Evolutionary conservation across 2,888 invertebrate genomes (phyloP), one percentile per base, ranked within the genome.

Genomic region (Thyatira batis): DNA sequence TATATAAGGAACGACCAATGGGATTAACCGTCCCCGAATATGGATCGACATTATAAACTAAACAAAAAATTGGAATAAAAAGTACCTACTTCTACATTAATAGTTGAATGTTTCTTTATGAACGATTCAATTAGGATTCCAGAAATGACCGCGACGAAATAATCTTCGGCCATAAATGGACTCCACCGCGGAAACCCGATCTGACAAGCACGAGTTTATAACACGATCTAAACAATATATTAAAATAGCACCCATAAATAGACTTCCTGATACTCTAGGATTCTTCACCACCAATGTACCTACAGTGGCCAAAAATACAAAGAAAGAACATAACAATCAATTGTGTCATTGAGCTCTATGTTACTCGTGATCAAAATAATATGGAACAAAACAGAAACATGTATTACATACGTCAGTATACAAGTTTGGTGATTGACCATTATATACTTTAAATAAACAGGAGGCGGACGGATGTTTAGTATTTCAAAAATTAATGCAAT

Each of bases 131-230:
- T 39, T 39, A 25, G 28, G 28, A 51, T 45, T 54, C 49, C 48
- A 80, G 78, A 77, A 80, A 77, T 78, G 80, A 76, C 74, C 81
- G 81, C 80, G 67, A 77, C 78, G 74, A 87, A 88, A 87, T 89
- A 89, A 89, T 87, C 84, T 81, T 73, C 71, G 68, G 74, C 90
- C 89, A 74, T 91, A 89, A 78, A 91, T 79, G 89, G 91, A n/a
- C 61, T 69, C 68, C 79, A 78, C 71, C 69, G 78, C 78, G 77
- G 82, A 85, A 90, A 89, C 89, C 84, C 84, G 87, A 89, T 91
- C 83, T 75, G 80, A 71, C 78, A 78, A 73, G 73, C 80, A 79
- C 80, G 78, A 85, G 80, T 77, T 80, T 73, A 39, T 33, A 78
- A 79, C 76, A 80, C 76, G 82, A 88, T 87, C 87, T 84, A 82